Evolutionary conservation across 2,113 vertebrate genomes (phyloP).

Genomic region (Cavia porcellus): DNA sequence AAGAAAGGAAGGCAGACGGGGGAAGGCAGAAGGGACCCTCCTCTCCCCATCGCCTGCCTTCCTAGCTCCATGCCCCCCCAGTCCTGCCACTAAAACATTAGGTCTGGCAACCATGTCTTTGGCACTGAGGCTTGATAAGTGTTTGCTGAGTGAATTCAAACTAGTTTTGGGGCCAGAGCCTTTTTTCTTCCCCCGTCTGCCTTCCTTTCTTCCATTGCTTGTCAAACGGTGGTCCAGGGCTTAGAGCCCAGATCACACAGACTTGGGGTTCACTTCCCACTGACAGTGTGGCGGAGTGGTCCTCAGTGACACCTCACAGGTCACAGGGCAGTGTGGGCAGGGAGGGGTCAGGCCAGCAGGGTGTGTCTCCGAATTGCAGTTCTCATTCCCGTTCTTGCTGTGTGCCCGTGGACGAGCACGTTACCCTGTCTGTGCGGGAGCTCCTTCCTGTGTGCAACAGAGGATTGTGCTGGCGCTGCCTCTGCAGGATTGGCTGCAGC

Average conservation of each 20-base stretch:
- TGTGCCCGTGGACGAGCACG: not conserved
- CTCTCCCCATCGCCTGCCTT: too few species aligned
- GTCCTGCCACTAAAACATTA: too few species aligned
- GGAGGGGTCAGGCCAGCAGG: not conserved
- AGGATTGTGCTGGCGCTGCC: not conserved
- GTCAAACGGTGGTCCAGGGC: too few species aligned
- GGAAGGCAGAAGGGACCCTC: not conserved
- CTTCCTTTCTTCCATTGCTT: not conserved
- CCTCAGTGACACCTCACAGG: not conserved
- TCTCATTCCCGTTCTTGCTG: not conserved
- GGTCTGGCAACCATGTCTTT: not conserved
- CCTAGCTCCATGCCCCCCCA: too few species aligned
- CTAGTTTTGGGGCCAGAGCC: not conserved
- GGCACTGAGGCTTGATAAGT: not conserved
- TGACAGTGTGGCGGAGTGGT: not conserved
- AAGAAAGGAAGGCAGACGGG: not conserved
- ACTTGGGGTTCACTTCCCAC: not conserved
- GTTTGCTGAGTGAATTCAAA: not conserved
- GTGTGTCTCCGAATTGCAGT: accelerated
- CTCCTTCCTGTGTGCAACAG: not conserved
- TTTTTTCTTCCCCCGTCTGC: not conserved
- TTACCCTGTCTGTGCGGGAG: not conserved
- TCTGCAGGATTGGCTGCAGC: not conserved
- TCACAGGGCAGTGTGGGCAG: accelerated
- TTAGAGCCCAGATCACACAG: not conserved